Conservation (phyloP, 2,797 vertebrate species). For the Varecia variegata region DNA sequence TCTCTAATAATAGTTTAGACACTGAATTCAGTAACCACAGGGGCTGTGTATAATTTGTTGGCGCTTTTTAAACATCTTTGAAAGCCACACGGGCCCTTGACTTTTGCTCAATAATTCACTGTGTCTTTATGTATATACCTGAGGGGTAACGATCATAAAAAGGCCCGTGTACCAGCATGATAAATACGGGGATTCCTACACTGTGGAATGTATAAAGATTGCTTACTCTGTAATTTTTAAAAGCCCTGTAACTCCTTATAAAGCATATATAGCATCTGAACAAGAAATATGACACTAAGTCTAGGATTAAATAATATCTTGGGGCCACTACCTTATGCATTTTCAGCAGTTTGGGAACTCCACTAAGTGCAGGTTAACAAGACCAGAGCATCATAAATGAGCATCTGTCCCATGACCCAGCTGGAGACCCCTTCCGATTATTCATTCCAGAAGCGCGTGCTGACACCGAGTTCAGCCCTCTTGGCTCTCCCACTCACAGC, state of each 20-base stretch:
- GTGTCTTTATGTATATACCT: slow-evolving; percentile 43
- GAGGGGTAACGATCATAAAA: slow-evolving; percentile 39
- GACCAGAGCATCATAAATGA: slow-evolving; percentile 59
- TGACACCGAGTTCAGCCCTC: slow-evolving; percentile 37
- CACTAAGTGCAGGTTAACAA: slow-evolving; percentile 70
- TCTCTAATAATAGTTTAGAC: slow-evolving; percentile 67
- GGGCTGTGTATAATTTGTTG: slow-evolving; percentile 68
- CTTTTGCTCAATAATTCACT: slow-evolving; percentile 54
- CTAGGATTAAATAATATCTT: slow-evolving; percentile 68
- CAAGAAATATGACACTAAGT: slow-evolving; percentile 69
- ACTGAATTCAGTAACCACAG: slow-evolving; percentile 49
- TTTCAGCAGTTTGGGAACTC: slow-evolving; percentile 59
- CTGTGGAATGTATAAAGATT: slow-evolving; percentile 60
- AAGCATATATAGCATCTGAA: slow-evolving; percentile 65
- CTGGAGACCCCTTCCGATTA: slow-evolving; percentile 65
- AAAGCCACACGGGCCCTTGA: slow-evolving; percentile 39
- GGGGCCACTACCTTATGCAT: slow-evolving; percentile 59
- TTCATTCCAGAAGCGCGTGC: slow-evolving; percentile 67
- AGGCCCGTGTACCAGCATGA: slow-evolving; percentile 26
- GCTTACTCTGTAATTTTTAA: slow-evolving; percentile 74
- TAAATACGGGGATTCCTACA: slow-evolving; percentile 31
- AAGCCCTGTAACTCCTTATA: slow-evolving; percentile 69
- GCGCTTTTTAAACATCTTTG: slow-evolving; percentile 56
- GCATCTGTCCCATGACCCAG: slow-evolving; percentile 75
- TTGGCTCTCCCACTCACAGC: not conserved